Evolutionary conservation across 1,140 invertebrate species (phyloP), one percentile per base, ranked within the genome.

Genomic region (Drosophila subpulchrella): DNA sequence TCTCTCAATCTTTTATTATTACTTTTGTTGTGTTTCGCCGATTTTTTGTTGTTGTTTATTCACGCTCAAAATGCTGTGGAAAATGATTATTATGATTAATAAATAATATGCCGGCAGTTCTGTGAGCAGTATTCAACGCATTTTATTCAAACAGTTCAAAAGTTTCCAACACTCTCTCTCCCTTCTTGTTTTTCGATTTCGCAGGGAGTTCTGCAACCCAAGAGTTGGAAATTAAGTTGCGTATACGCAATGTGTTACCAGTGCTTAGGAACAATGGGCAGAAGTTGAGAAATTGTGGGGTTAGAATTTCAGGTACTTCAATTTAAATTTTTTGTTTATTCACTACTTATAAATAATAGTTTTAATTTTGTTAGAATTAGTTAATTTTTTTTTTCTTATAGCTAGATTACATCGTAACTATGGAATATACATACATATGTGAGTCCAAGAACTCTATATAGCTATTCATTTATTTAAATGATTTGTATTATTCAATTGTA

Each of bases 21-120:
- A 42, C 20, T 57, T 63, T 42, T 63, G 32, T 63, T 73, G 24
- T 47, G 48, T 44, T 54, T 30, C 20, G 24, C 42, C 3, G 24
- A n/a, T n/a, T 39, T 39, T 36, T 38, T 62, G 50, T 75, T 74
- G 58, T 74, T 75, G 59, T 47, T 66, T 67, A 55, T 75, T 89
- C 80, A 89, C 84, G 84, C 84, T 89, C 59, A 89, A 89, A 89
- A 89, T 89, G 74, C 62, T 78, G 59, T 62, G 65, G 77, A 89
- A 89, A 89, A 89, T 89, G 80, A 89, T 89, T 89, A 89, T 89
- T 89, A 89, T 84, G 84, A 89, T 89, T 89, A 89, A 89, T 89
- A 89, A 89, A 89, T 89, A 89, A 83, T 89, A 83, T 78, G 75
- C 62, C 7, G 47, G 47, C 53, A 54, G 44, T 50, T 20, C 39